Evolutionary conservation across 2,888 invertebrate species (phyloP), one percentile per base, ranked within the genome.

Genomic region (Watsonalla cultraria): DNA sequence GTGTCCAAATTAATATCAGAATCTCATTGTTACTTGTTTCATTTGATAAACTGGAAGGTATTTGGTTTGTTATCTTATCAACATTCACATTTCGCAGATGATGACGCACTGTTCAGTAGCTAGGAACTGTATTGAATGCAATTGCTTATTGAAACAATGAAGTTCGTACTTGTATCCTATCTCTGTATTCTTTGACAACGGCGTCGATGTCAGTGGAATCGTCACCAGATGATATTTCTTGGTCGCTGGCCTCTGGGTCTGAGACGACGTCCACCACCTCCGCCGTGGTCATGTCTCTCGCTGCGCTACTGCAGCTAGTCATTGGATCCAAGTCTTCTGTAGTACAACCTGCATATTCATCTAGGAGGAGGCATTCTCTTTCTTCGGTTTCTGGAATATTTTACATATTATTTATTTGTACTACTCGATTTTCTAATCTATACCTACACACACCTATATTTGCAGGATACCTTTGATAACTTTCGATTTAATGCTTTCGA

Each of bases 201-300:
- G 94, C 94, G 74, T 95, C 95, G 53, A 95, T 95, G 68, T 95
- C 95, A 0, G 95, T 95, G 0, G 94, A 94, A 60, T 93, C 94
- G 59, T 94, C 94, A 33, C 90, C 90, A 2, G 90, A 90, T 5
- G 89, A 85, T 33, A 88, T 61, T n/a, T 93, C 94, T n/a, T 86
- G 90, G 46, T 92, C 92, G 61, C 92, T 92, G 15, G 90, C 93
- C 58, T 88, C 88, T 0, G 72, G 75, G 14, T 91, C 90, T 6
- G 90, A 90, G 0, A 68, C 76, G 0, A 78, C 80, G 45, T 88
- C 87, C n/a, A 76, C 80, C 2, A 80, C 79, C 48, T 84, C 85
- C 34, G 77, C 81, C 2, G 76, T 75, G 0, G 80, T 76, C 49
- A 82, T 64, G 46, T 75, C 76, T 49, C 76, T 71, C 6, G 72